These are phyloP conservation scores for Azorinus chamasolen DNA, from an alignment of 2,888 invertebrate species.

Conservation along the genomic window DNA sequence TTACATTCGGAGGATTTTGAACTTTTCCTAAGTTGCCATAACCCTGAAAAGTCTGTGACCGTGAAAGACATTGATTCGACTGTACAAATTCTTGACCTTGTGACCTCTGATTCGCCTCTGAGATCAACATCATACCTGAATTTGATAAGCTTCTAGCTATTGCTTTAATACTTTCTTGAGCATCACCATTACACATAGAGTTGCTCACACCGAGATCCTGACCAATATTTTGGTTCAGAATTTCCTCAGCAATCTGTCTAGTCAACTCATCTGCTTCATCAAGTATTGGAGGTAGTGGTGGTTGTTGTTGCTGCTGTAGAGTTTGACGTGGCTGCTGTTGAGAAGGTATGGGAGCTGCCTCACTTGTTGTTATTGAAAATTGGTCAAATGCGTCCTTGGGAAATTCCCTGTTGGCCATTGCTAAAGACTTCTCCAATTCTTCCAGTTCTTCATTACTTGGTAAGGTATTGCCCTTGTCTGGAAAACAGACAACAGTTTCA, in stretches of 20 bases:
- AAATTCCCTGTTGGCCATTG: constrained; percentile 89
- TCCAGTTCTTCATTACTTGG: constrained; percentile 94
- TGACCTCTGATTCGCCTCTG: constrained; percentile 40
- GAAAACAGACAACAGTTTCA: constrained; percentile 11
- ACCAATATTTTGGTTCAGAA: constrained; percentile 55
- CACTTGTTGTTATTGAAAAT: constrained; percentile 50
- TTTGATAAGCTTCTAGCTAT: constrained; percentile 68
- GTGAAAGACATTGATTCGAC: constrained; percentile 25
- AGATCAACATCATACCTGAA: constrained; percentile 59
- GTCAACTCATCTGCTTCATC: constrained; percentile 76
- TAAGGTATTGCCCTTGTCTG: constrained; percentile 41
- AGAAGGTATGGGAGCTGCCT: constrained; percentile 2
- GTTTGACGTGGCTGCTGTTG: constrained; percentile 13
- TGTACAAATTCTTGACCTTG: constrained; percentile 11
- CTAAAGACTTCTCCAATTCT: constrained; percentile 94
- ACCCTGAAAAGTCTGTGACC: constrained; percentile 26
- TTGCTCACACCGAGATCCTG: constrained; percentile 23
- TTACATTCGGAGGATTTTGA: constrained; percentile 49
- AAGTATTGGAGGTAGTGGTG: constrained; percentile 43
- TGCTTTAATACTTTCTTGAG: constrained; percentile 67
- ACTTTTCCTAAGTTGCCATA: constrained; percentile 31
- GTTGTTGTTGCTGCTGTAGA: constrained; percentile 11
- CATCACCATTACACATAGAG: constrained; percentile 57
- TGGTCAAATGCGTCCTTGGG: constrained; percentile 80
- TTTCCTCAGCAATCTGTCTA: constrained; percentile 73